Percentiles rank a stretch among this genome's conserved stretches.
Conservation (phyloP, 1,140 invertebrate species). For the Diuraphis noxia region DNA sequence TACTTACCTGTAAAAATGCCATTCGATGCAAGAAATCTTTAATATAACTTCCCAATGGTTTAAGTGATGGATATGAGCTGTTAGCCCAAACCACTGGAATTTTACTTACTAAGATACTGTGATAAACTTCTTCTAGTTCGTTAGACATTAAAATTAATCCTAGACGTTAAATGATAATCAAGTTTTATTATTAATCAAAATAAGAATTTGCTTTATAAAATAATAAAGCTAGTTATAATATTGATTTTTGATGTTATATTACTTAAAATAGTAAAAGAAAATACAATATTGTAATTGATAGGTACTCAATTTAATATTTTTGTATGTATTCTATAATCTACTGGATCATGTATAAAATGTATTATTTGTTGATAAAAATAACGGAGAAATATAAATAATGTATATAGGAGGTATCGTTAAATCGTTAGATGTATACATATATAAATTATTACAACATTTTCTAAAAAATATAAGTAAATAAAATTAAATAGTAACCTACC, state of each 20-base stretch:
- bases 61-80: conserved; percentile 90
- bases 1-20: conserved; percentile 73
- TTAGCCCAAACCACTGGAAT: conserved; percentile 82
- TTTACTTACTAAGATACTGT: conserved; percentile 79
- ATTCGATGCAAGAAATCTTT: conserved; percentile 83
- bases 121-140: conserved; percentile 84
- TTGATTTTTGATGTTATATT: not conserved
- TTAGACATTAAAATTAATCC: conserved; percentile 83
- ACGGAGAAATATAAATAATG: not conserved
- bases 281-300: not conserved
- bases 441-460: not conserved
- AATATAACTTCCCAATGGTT: conserved; percentile 88
- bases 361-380: not conserved
- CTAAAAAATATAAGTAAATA: not conserved
- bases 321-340: not conserved
- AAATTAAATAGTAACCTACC: not conserved
- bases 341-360: too few relatives aligned
- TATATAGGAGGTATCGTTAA: too few relatives aligned
- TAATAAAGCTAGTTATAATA: not conserved
- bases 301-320: not conserved
- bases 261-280: not conserved
- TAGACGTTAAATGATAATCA: conserved; percentile 58
- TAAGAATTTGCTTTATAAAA: not conserved
- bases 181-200: not conserved
- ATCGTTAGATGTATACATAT: not conserved